Evolutionary conservation across 1,140 invertebrate genomes (phyloP).

Genomic region (Cydia amplana): DNA sequence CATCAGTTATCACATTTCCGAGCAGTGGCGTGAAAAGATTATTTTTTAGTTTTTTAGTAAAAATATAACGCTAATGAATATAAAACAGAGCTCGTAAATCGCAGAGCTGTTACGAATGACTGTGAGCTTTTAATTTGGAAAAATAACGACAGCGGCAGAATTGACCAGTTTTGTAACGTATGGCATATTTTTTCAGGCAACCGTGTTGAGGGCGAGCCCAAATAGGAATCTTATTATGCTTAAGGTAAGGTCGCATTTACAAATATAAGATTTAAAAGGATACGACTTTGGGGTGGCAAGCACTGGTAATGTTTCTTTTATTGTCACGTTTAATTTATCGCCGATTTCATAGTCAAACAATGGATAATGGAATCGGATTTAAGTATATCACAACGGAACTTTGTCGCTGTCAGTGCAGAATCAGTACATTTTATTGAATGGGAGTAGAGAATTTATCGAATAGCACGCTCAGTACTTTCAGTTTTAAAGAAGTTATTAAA

Average conservation of each 20-base stretch:
- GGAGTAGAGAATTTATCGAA: too few species aligned
- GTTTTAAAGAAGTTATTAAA: too few species aligned
- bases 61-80: too few species aligned
- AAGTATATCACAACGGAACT: neutral
- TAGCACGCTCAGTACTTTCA: too few species aligned
- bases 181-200: conserved; percentile 2
- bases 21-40: too few species aligned
- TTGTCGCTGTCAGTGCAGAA: neutral
- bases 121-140: conserved; percentile 34
- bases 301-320: neutral
- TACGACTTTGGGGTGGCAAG: neutral
- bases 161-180: conserved; percentile 22
- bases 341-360: conserved; percentile 16
- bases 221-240: neutral
- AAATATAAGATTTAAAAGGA: neutral
- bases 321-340: conserved; percentile 11
- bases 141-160: conserved; percentile 20
- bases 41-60: too few species aligned
- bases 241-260: neutral
- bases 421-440: neutral
- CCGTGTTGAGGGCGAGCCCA: neutral
- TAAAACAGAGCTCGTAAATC: conserved; percentile 17
- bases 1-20: too few species aligned
- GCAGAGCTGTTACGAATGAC: conserved; percentile 20
- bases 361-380: conserved; percentile 15